phyloP scores from a whole-genome alignment of 2,113 vertebrate species.

The Mobula birostris region DNA sequence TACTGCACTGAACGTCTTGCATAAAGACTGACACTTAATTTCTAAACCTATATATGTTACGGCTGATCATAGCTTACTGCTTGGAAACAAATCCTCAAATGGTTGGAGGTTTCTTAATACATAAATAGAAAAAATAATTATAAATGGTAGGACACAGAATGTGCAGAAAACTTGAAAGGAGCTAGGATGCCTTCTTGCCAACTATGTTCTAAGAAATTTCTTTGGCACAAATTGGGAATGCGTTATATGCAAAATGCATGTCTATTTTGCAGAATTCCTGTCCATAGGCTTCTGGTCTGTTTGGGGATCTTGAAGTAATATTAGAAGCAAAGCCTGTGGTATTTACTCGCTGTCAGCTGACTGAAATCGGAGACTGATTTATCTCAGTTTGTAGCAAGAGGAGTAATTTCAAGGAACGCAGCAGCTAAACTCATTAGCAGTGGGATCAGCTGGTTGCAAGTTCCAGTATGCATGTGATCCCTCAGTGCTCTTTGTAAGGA shows the following conservation, averaged over 20 bases:
- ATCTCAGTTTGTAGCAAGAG: neutral
- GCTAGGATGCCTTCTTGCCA: neutral
- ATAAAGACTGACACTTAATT: neutral
- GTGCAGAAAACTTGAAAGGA: neutral
- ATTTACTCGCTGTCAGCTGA: neutral
- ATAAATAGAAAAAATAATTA: neutral
- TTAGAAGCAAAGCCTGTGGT: neutral
- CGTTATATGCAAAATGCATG: neutral
- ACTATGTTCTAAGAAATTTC: neutral
- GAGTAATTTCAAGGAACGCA: neutral
- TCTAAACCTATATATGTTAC: too few relatives aligned
- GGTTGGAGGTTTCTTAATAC: neutral
- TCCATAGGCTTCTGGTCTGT: neutral
- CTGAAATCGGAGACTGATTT: neutral
- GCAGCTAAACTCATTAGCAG: slow-evolving; percentile 8
- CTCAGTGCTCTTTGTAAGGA: neutral
- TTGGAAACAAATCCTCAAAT: neutral
- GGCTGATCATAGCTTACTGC: neutral
- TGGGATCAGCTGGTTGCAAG: neutral
- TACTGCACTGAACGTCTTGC: neutral
- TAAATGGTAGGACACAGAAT: neutral
- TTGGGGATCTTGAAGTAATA: neutral
- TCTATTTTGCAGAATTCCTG: neutral
- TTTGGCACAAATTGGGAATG: neutral
- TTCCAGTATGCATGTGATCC: neutral